Conservation (phyloP, 2,888 invertebrate species). For the Diloba caeruleocephala region DNA sequence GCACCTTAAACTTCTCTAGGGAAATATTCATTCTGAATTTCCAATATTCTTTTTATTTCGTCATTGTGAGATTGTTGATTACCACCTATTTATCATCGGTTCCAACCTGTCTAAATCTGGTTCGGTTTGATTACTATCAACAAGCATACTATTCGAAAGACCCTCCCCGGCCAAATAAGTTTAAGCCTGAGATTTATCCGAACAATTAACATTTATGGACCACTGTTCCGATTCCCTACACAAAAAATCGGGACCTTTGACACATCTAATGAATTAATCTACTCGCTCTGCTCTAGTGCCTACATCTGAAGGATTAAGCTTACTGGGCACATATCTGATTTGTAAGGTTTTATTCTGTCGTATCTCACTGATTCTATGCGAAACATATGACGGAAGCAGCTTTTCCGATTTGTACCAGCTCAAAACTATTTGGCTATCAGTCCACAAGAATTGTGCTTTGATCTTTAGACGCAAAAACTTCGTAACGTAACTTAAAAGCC, state of each 20-base stretch:
- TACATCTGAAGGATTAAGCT: constrained; percentile 12
- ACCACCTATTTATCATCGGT: background rate
- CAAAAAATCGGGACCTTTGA: background rate
- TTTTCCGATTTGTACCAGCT: constrained; percentile 13
- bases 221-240: background rate
- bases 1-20: constrained; percentile 1
- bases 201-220: too few species aligned
- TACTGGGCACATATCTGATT: constrained; percentile 9
- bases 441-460: constrained; percentile 10
- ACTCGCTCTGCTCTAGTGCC: constrained; percentile 1
- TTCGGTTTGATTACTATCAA: too few species aligned
- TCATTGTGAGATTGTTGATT: background rate
- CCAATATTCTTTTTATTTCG: too few species aligned
- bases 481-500: constrained; percentile 4
- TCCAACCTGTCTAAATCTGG: background rate
- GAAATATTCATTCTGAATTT: too few species aligned
- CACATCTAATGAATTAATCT: background rate
- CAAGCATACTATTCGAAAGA: background rate
- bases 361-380: constrained; percentile 4
- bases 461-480: constrained; percentile 4
- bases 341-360: constrained; percentile 6
- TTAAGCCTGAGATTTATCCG: background rate
- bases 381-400: constrained; percentile 8
- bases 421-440: constrained; percentile 14
- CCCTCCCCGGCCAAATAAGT: background rate